Evolutionary conservation across 2,888 invertebrate species (phyloP).

Genomic region (Caenorhabditis wallacei): DNA sequence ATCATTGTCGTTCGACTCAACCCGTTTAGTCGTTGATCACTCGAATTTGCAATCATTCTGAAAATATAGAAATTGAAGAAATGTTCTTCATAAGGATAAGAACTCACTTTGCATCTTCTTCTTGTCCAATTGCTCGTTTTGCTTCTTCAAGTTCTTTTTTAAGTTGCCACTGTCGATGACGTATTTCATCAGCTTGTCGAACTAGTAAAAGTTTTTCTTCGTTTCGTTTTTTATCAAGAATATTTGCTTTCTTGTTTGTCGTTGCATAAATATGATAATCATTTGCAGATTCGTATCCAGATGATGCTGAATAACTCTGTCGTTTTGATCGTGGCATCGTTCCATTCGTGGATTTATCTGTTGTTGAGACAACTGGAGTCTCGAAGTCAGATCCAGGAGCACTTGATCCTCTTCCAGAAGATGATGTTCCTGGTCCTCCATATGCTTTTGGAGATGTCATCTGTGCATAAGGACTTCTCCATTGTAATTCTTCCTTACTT

Average conservation of each 20-base stretch:
- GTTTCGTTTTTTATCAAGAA: constrained; percentile 58
- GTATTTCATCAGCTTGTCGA: constrained; percentile 67
- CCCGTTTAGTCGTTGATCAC: constrained; percentile 61
- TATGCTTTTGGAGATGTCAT: constrained; percentile 66
- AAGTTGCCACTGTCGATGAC: constrained; percentile 80
- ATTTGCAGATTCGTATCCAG: constrained; percentile 74
- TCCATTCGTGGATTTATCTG: constrained; percentile 43
- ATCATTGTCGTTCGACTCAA: constrained; percentile 68
- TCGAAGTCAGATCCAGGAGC: constrained; percentile 65
- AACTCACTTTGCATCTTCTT: constrained; percentile 68
- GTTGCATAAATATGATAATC: constrained; percentile 71
- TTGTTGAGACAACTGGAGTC: constrained; percentile 38
- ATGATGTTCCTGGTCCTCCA: constrained; percentile 65
- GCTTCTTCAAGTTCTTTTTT: constrained; percentile 85
- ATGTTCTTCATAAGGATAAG: background rate
- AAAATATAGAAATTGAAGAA: background rate
- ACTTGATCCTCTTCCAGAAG: constrained; percentile 69
- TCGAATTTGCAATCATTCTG: constrained; percentile 60
- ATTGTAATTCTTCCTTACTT: constrained; percentile 56
- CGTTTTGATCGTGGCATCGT: constrained; percentile 66
- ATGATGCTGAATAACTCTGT: constrained; percentile 74
- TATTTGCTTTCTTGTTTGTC: constrained; percentile 31
- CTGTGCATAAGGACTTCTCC: constrained; percentile 66
- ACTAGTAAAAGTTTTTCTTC: constrained; percentile 61
- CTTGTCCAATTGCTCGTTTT: constrained; percentile 85